Conservation (phyloP, 2,797 vertebrate species). For the Mycteria americana region DNA sequence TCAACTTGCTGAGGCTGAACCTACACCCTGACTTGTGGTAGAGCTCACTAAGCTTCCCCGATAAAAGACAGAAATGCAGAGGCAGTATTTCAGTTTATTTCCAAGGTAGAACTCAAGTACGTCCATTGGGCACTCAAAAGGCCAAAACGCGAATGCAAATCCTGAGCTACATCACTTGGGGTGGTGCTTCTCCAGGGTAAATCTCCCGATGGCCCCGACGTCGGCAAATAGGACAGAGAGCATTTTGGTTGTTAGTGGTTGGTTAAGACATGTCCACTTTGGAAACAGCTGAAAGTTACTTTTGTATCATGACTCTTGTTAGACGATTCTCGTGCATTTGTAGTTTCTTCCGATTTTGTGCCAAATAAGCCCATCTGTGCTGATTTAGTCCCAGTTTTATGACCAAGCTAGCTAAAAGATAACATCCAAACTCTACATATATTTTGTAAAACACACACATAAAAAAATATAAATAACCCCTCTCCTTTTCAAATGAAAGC, state of each 20-base stretch:
- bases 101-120: background rate
- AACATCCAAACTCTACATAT: background rate
- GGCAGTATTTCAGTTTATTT: background rate
- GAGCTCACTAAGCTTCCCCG: background rate
- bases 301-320: background rate
- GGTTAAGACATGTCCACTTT: background rate
- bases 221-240: background rate
- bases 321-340: background rate
- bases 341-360: background rate
- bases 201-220: background rate
- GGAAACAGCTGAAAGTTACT: background rate
- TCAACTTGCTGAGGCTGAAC: background rate
- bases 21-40: background rate
- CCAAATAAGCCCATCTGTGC: background rate
- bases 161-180: background rate
- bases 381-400: background rate
- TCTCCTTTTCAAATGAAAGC: background rate
- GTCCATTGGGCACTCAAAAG: background rate
- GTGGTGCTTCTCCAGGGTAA: background rate
- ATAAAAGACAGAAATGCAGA: background rate
- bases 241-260: background rate
- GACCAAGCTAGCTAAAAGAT: background rate
- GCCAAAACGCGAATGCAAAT: background rate
- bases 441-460: background rate
- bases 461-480: background rate